Base-by-base conservation (phyloP, 2,888 invertebrate species). In the Mechanitis messenoides region DNA sequence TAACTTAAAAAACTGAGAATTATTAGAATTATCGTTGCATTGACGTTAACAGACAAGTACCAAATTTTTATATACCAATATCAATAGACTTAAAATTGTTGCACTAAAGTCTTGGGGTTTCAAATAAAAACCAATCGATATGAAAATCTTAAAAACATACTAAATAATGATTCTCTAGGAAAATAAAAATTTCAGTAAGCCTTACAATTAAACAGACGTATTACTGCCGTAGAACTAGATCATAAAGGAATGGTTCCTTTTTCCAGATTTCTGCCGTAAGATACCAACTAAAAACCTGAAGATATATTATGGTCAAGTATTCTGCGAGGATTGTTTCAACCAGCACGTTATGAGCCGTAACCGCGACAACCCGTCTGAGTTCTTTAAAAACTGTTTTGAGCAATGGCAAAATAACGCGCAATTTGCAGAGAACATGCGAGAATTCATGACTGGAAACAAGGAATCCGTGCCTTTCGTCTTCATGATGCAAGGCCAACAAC, bases 291-390 rank as follows among this genome's bases (percentile, higher is more conserved):
- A 76, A 3, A 81, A 80, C 59, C 66, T 83, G 12, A 87, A 89
- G 71, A 85, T 89, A 55, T 89, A 88, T 70, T 88, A 87, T 68
- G 89, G 89, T 2, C 88, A 88, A 70, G 83, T 87, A 2, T 89
- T 89, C 67, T 89, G 89, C 61, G 88, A 88, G 59, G 81, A 83
- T 0, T 89, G 89, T 69, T 89, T 89, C 70, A 72, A 87, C 45
- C 76, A 78, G 45, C 81, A 84, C 63, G 80, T 89, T 2, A 62
- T 89, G 7, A 81, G 72, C 55, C 80, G 79, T 5, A 81, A 71
- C 56, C 76, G 75, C 57, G 86, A 88, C 61, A 85, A 83, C 61
- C 83, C 87, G 0, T 72, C 80, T 0, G 87, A 87, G n/a, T 88
- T 89, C 69, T 88, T 86, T 68, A 83, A 78, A 71, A 77, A 71